Conservation (phyloP, 37 sponge, comb jelly and placozoan species). For the Spongilla lacustris region DNA sequence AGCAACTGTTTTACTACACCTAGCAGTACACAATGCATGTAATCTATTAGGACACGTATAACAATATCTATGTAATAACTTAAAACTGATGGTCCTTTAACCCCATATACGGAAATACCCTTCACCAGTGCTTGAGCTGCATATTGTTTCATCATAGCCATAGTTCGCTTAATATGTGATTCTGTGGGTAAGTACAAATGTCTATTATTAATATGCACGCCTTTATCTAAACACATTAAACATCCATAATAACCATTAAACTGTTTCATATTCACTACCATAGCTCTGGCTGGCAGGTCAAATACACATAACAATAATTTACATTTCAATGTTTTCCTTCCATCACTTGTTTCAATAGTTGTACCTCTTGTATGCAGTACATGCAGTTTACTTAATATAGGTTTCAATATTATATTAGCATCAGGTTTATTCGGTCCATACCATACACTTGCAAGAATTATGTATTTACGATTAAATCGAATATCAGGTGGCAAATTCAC, state of each 20-base stretch:
- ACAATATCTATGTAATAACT: background rate
- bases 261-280: background rate
- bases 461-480: background rate
- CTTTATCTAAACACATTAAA: background rate
- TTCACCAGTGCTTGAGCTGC: background rate
- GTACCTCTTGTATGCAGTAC: background rate
- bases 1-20: background rate
- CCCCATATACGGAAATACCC: background rate
- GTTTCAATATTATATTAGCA: background rate
- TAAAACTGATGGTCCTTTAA: background rate
- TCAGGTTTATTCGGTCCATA: background rate
- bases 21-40: background rate
- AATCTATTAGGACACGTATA: background rate
- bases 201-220: background rate
- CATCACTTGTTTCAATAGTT: background rate
- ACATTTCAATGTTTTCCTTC: background rate
- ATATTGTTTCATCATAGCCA: background rate
- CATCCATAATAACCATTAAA: background rate
- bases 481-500: slow-evolving; percentile 6
- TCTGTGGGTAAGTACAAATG: background rate
- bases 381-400: background rate
- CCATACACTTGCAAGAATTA: slow-evolving; percentile 1
- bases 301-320: background rate
- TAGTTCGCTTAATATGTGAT: background rate
- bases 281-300: background rate